A percentile compares a stretch with the other conserved stretches of the same genome.
These are phyloP conservation scores for Ramphastos sulfuratus DNA, from an alignment of 2,113 vertebrate genomes.

Conservation along the genomic window DNA sequence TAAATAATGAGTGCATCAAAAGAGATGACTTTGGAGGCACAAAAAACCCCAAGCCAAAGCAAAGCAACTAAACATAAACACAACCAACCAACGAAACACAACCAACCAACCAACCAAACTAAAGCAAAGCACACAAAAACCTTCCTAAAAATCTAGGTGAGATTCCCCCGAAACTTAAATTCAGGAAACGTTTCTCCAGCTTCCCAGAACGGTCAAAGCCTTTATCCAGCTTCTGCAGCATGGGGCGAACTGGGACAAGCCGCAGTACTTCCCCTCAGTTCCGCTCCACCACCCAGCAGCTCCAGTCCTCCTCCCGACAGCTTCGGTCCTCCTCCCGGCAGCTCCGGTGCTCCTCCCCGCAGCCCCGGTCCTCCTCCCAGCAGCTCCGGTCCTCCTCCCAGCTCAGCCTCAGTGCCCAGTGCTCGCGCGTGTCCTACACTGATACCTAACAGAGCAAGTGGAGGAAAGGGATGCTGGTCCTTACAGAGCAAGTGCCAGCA, in stretches of 20 bases:
- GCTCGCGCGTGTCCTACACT: fast-evolving
- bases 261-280: too few species aligned
- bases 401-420: fast-evolving
- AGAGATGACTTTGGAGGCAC: not conserved
- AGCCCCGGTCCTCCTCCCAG: too few species aligned
- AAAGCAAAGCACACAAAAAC: not conserved
- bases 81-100: too few species aligned
- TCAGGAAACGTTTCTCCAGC: not conserved
- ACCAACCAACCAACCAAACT: too few species aligned
- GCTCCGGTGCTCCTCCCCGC: fast-evolving
- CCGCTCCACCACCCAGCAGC: too few species aligned
- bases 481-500: not conserved
- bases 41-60: not conserved
- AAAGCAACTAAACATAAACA: too few species aligned
- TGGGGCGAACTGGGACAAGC: fast-evolving
- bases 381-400: too few species aligned
- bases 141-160: not conserved
- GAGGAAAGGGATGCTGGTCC: not conserved
- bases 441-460: fast-evolving
- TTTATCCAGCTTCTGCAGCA: not conserved
- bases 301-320: too few species aligned
- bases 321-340: too few species aligned
- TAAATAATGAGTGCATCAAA: too few species aligned
- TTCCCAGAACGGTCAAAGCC: not conserved
- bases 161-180: not conserved